phyloP scores from a whole-genome alignment of 2,888 invertebrate species.

The Drosophila leonis region DNA sequence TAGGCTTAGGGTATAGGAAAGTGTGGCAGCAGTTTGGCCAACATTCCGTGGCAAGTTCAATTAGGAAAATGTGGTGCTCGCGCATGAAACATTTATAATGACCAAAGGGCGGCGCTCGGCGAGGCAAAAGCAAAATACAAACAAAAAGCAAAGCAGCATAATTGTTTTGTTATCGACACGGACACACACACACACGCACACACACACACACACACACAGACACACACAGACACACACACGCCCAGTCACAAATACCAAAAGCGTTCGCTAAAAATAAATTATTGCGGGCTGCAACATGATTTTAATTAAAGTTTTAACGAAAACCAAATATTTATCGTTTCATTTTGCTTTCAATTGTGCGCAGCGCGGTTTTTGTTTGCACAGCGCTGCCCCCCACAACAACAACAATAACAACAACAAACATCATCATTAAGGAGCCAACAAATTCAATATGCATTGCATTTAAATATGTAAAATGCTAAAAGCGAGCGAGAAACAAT shows the following conservation, averaged over 20 bases:
- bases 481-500: constrained; percentile 46
- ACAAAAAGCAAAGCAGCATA: constrained; percentile 67
- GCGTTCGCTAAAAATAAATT: constrained; percentile 72
- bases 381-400: constrained; percentile 20
- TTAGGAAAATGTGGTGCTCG: constrained; percentile 58
- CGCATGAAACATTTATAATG: constrained; percentile 62
- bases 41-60: constrained; percentile 63
- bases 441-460: constrained; percentile 73
- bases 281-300: constrained; percentile 74
- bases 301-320: constrained; percentile 81
- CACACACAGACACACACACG: too few species aligned
- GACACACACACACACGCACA: constrained; percentile 20
- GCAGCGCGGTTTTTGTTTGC: constrained; percentile 62
- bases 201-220: constrained; percentile 4
- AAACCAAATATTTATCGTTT: constrained; percentile 82
- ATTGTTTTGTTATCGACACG: constrained; percentile 75
- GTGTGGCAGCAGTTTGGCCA: constrained; percentile 27
- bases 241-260: constrained; percentile 27
- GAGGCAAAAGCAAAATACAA: constrained; percentile 33
- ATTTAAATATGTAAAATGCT: constrained; percentile 70
- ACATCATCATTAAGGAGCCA: constrained; percentile 71
- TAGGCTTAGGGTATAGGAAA: not conserved
- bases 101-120: constrained; percentile 37
- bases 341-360: constrained; percentile 77
- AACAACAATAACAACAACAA: too few species aligned